Evolutionary conservation across 2,113 vertebrate genomes (phyloP), one percentile per base, ranked within the genome.

Genomic region (Microtus richardsoni): DNA sequence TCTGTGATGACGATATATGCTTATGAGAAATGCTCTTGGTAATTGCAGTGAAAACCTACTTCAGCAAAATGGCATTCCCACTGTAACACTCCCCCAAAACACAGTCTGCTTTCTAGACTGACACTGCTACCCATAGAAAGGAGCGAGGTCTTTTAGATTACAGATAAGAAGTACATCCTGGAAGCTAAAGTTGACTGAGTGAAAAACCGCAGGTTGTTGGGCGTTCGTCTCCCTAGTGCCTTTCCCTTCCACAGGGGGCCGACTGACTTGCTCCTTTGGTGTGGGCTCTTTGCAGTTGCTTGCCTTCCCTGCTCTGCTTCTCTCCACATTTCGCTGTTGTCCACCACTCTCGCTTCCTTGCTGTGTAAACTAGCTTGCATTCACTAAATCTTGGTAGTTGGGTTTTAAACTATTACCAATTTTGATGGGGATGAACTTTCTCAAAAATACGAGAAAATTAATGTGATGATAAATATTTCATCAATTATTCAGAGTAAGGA

Each of bases 381-480:
- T 91, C 91, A 82, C 66, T 87, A 88, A 94, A 75, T 3, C 64
- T 85, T 94, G 93, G 93, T 84, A 54, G 52, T 49, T n/a, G 26
- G 79, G 28, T 92, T 95, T 90, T 74, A 95, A 91, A 94, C 66
- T 89, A 58, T 70, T 60, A 92, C 58, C 79, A 90, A 47, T 90
- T 96, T 89, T 90, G 41, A 83, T 89, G 66, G 44, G 95, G 92
- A 88, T 95, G 88, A 93, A 94, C 71, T 91, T 93, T 89, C 39
- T 83, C 6, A 19, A 30, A 91, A 73, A 62, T 52, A 88, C 7
- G 44, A 91, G 33, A 91, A 96, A 96, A 96, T 80, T 88, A 79
- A 74, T 96, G 49, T 82, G 80, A 96, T 96, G 73, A 95, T 96
- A 95, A 96, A 96, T 92, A 88, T 91, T 87, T 95, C 92, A 96